Evolutionary conservation across 2,888 invertebrate genomes (phyloP), one percentile per base, ranked within the genome.

Genomic region (Acrocyrtus sp.): DNA sequence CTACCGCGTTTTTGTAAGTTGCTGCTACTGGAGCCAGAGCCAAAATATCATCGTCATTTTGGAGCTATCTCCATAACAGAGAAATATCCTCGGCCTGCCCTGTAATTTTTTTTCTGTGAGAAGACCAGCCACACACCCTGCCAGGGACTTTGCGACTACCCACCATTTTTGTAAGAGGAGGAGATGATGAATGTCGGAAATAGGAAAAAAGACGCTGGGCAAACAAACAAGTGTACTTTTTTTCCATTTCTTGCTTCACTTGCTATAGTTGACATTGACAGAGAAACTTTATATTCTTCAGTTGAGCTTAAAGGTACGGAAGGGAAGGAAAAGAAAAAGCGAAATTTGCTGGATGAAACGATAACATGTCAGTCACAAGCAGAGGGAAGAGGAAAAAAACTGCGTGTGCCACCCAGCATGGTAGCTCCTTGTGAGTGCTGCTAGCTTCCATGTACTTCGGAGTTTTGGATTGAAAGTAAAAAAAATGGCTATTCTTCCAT

Each of bases 201-300:
- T 6, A 51, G 43, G 5, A 43, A 24, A 21, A 34, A 34, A 50
- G 27, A n/a, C n/a, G n/a, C n/a, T n/a, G n/a, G n/a, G n/a, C n/a
- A 43, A 53, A 6, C 2, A 54, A 34, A 53, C 53, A 54, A 47
- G 47, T 65, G 65, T 56, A 65, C 65, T 39, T 47, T 65, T n/a
- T n/a, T 65, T 65, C 65, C 34, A 65, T 65, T 65, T 65, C 56
- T 65, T 65, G 65, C 47, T 65, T 65, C 47, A 65, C 56, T 65
- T 65, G 47, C 54, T 34, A 56, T n/a, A n/a, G n/a, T 54, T 65
- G 65, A 65, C 65, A 65, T 65, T 65, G 65, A 65, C 54, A 65
- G 56, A 65, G 65, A 65, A 65, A 65, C 27, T 54, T 53, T 63
- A 34, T 51, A n/a, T 51, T 62, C 62, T 62, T 53, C 53, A 63